Evolutionary conservation across 2,797 vertebrate genomes (phyloP).

Genomic region (Prunella strophiata): DNA sequence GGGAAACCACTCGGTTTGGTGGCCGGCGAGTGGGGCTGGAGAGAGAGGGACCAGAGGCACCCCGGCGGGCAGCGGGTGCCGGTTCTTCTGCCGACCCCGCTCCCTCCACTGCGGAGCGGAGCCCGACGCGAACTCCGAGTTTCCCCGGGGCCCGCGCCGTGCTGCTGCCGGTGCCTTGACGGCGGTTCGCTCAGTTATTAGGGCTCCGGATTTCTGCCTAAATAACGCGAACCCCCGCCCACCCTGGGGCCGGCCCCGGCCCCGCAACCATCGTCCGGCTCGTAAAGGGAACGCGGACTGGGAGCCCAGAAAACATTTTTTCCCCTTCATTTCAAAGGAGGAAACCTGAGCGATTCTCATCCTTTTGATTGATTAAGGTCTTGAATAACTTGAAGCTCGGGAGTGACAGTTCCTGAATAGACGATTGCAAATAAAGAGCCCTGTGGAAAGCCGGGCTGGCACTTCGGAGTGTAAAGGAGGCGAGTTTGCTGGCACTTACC

Average conservation of each 20-base stretch:
- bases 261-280: slow-evolving; percentile 39
- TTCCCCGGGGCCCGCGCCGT: background rate
- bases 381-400: slow-evolving; percentile 81
- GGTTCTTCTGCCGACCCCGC: background rate
- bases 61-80: accelerated
- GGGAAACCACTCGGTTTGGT: background rate
- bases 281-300: slow-evolving; percentile 61
- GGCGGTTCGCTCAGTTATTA: background rate
- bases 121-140: no score
- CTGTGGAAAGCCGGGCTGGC: slow-evolving; percentile 79
- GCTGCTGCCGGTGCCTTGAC: background rate
- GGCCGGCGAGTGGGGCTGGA: background rate
- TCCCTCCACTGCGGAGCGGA: accelerated
- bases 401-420: slow-evolving; percentile 87
- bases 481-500: slow-evolving; percentile 84
- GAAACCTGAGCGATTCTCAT: slow-evolving; percentile 82
- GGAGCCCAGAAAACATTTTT: slow-evolving; percentile 80
- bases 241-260: background rate
- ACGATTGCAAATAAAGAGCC: slow-evolving; percentile 79
- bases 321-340: slow-evolving; percentile 81
- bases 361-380: slow-evolving; percentile 89
- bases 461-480: slow-evolving; percentile 81
- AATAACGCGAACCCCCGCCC: background rate
- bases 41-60: background rate
- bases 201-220: background rate